A percentile compares a stretch with the other conserved stretches of the same genome.
phyloP scores from a whole-genome alignment of 2,888 invertebrate genomes.

The Caenorhabditis sp. region DNA sequence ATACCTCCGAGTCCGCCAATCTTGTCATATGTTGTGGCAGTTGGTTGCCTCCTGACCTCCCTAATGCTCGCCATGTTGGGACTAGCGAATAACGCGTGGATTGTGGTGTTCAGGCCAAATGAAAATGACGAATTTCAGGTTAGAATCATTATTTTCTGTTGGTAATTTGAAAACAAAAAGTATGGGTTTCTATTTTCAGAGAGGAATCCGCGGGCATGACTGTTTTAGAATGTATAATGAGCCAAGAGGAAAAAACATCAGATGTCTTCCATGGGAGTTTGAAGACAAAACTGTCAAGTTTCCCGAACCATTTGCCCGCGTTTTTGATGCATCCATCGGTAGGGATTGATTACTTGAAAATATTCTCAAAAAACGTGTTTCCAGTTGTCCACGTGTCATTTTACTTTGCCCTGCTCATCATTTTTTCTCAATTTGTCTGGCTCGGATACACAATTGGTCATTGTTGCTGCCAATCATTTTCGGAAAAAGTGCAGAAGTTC shows the following conservation, averaged over 20 bases:
- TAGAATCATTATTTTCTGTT: background rate
- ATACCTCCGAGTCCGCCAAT: slow-evolving; percentile 22
- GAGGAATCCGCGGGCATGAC: slow-evolving; percentile 59
- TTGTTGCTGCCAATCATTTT: slow-evolving; percentile 47
- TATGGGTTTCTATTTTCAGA: slow-evolving; percentile 29
- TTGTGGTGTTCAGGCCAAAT: slow-evolving; percentile 16
- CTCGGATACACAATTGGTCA: slow-evolving; percentile 48
- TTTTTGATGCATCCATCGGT: slow-evolving; percentile 24
- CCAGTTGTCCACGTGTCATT: slow-evolving; percentile 12
- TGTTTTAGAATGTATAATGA: slow-evolving; percentile 28
- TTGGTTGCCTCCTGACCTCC: slow-evolving; percentile 31
- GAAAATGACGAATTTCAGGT: slow-evolving; percentile 50
- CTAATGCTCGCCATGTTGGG: slow-evolving; percentile 43
- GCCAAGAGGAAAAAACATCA: slow-evolving; percentile 8
- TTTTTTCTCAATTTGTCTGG: slow-evolving; percentile 50
- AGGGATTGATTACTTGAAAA: slow-evolving; percentile 2
- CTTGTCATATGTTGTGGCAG: slow-evolving; percentile 27
- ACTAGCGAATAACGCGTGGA: slow-evolving; percentile 54
- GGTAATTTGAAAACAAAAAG: background rate
- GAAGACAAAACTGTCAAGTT: slow-evolving; percentile 41
- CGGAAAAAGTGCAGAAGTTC: slow-evolving; percentile 2
- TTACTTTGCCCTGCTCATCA: slow-evolving; percentile 28
- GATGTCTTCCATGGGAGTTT: slow-evolving; percentile 52
- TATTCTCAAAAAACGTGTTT: background rate
- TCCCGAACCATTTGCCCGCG: slow-evolving; percentile 25